A percentile compares a stretch with the other conserved stretches of the same genome.
These are phyloP conservation scores for Phylloscopus trochiloides DNA, from an alignment of 2,113 vertebrate species.

Conservation along the genomic window DNA sequence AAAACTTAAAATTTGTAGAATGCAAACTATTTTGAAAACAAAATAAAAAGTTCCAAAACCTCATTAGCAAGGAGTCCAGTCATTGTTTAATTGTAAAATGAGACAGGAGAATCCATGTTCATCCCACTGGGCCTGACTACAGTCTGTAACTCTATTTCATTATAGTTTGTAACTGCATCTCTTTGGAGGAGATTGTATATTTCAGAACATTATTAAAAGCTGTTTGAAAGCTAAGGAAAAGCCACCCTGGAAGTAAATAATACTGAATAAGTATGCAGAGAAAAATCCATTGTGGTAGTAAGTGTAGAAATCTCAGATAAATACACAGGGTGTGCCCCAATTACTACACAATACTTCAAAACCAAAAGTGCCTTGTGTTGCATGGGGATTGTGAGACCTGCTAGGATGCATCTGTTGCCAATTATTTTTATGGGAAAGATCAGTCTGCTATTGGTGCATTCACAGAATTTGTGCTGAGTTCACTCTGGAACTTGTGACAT, in stretches of 20 bases:
- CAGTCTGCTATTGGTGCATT: neutral
- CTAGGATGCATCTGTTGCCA: neutral
- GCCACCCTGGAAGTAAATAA: neutral
- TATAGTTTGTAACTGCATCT: neutral
- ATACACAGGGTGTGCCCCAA: neutral
- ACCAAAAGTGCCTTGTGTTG: neutral
- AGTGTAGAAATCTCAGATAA: neutral
- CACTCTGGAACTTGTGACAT: neutral
- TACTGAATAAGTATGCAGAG: neutral
- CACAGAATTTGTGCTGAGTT: neutral
- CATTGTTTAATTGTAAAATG: neutral
- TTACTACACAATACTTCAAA: neutral
- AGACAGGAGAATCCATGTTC: neutral
- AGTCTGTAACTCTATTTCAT: neutral
- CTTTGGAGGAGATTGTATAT: neutral
- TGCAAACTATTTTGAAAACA: neutral
- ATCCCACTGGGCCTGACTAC: neutral
- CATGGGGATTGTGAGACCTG: neutral
- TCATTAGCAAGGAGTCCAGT: neutral
- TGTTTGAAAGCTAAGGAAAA: neutral
- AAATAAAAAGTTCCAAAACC: neutral
- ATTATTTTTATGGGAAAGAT: slow-evolving; percentile 4
- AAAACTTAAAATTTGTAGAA: neutral
- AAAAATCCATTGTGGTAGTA: neutral
- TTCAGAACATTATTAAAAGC: neutral